A percentile compares a stretch with the other conserved stretches of the same genome.
Evolutionary conservation across 2,888 invertebrate species (phyloP).

Genomic region (Sarcophaga rosellei): DNA sequence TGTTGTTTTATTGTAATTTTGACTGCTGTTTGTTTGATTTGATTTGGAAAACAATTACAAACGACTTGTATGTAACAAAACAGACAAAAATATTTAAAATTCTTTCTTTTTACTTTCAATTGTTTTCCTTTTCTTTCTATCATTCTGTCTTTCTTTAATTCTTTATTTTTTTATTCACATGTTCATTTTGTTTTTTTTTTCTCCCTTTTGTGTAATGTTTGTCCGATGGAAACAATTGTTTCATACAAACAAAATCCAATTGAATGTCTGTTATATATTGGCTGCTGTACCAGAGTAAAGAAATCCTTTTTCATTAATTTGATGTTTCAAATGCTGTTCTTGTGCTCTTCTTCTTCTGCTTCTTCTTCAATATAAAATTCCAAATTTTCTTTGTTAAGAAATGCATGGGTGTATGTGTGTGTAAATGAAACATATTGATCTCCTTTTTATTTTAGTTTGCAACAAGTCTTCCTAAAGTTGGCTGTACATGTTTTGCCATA

Average conservation of each 20-base stretch:
- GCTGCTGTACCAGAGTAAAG: neutral
- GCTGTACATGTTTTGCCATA: no score
- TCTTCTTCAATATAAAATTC: conserved; percentile 16
- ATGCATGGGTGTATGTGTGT: neutral
- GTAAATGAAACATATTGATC: neutral
- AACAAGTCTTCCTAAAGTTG: neutral
- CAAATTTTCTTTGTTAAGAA: conserved; percentile 4
- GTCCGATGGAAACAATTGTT: conserved; percentile 47
- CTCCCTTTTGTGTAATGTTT: conserved; percentile 9
- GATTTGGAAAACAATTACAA: conserved; percentile 61
- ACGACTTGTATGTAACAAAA: conserved; percentile 48
- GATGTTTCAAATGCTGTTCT: conserved; percentile 27
- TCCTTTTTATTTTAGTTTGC: neutral
- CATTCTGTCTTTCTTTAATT: conserved; percentile 21
- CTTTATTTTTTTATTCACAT: conserved; percentile 5
- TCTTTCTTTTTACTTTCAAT: conserved; percentile 45
- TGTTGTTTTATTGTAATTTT: conserved; percentile 3
- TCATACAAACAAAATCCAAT: conserved; percentile 31
- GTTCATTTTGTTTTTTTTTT: neutral
- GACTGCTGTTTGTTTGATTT: conserved; percentile 51
- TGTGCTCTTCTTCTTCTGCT: neutral
- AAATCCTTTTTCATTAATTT: conserved; percentile 61
- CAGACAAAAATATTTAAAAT: conserved; percentile 60
- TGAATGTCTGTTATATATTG: neutral
- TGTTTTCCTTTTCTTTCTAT: conserved; percentile 36